Conservation (phyloP, 2,113 vertebrate genomes). For the Micromys minutus region DNA sequence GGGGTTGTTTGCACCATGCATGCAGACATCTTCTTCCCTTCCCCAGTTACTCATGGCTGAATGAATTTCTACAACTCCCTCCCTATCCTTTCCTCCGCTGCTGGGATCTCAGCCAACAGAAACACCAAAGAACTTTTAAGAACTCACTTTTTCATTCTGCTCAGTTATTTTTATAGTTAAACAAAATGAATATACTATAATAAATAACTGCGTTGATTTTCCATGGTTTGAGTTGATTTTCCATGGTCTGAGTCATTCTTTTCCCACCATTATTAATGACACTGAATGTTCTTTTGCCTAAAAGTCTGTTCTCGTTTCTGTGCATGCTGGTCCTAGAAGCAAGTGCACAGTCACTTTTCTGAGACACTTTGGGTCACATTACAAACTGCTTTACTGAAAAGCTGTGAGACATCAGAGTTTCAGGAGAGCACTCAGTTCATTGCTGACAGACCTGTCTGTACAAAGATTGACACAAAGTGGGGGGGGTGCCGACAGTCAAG, state of each 20-base stretch:
- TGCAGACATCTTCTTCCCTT: neutral
- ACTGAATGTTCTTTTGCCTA: constrained; percentile 41
- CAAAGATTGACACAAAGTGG: neutral
- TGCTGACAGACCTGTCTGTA: neutral
- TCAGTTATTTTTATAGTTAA: constrained; percentile 46
- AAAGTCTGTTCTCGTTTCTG: neutral
- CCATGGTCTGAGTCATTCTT: neutral
- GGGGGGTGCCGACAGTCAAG: neutral
- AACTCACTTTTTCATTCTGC: constrained; percentile 3
- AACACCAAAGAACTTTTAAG: neutral
- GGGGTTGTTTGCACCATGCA: neutral
- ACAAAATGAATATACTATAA: neutral
- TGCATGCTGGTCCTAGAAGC: neutral
- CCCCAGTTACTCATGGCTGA: neutral
- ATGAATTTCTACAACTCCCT: neutral
- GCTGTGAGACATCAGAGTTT: neutral
- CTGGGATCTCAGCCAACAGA: neutral
- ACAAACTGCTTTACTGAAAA: neutral
- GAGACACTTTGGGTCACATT: neutral
- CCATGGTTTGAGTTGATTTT: constrained; percentile 7
- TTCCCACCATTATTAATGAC: constrained; percentile 27
- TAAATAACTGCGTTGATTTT: neutral
- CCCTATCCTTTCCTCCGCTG: neutral
- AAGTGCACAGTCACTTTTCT: neutral
- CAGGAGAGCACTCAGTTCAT: neutral